Evolutionary conservation across 2,888 invertebrate species (phyloP), one percentile per base, ranked within the genome.

Genomic region (Homarus gammarus): DNA sequence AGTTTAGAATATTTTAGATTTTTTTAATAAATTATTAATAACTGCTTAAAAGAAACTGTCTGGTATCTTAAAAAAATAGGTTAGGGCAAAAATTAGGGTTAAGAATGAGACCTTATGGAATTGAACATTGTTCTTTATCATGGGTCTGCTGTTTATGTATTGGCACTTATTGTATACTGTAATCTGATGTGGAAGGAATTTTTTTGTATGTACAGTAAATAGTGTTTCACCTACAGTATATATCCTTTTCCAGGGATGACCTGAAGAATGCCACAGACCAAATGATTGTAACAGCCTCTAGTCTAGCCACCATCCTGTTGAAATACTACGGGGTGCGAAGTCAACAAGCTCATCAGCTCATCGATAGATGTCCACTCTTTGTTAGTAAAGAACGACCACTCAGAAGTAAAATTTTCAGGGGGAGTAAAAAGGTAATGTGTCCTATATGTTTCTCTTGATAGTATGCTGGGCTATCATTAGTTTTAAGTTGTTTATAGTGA

Each of bases 341-440:
- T 92, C 94, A 95, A 75, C 95, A 95, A 91, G 95, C 95, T 91
- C 95, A 95, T 92, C 94, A 94, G 89, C 93, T 95, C 88, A 93
- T 96, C 78, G 98, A 98, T 93, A 95, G 96, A 92, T 96, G 96
- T 92, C 97, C 97, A 92, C 97, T 96, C 89, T 98, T 97, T 94
- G 96, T 98, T 83, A 96, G 96, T 93, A 97, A 97, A 93, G 97
- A 98, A 93, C 97, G 97, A 94, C 96, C 96, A 87, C 95, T 96
- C 92, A 90, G 92, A 95, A 96, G 92, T 94, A 93, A 95, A 92
- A 94, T 96, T 89, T 96, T 96, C 92, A 96, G 96, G 92, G 96
- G 96, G 93, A 95, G 95, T 92, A 95, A 96, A 94, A 96, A 96
- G 95, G 95, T 95, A 93, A 93, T 90, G 83, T 18, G 3, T 27